Conservation (phyloP, 2,888 invertebrate species). For the Cecidostiba fungosa region DNA sequence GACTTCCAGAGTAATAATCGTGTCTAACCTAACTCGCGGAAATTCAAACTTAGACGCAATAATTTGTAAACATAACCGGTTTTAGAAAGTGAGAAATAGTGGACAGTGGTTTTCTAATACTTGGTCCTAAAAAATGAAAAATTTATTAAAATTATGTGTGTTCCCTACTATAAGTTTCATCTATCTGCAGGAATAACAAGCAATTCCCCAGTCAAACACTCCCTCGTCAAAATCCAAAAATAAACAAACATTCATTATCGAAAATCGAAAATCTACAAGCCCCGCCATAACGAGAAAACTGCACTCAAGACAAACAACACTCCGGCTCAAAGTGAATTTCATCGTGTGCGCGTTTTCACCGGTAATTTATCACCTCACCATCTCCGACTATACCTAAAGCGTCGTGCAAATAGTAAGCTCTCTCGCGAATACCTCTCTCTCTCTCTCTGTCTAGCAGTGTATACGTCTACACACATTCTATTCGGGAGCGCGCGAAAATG, state of each 20-base stretch:
- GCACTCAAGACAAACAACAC: constrained; percentile 2
- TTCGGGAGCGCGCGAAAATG: constrained; percentile 14
- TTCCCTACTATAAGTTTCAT: too few relatives aligned
- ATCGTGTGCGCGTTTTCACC: not conserved
- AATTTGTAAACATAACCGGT: too few relatives aligned
- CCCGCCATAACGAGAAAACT: not conserved
- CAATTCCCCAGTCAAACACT: not conserved
- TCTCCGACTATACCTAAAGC: not conserved
- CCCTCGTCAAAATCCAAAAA: not conserved
- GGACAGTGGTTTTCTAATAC: too few relatives aligned
- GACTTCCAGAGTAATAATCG: too few relatives aligned
- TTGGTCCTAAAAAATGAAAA: too few relatives aligned
- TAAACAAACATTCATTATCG: not conserved
- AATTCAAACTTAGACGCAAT: too few relatives aligned
- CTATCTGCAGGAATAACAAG: too few relatives aligned
- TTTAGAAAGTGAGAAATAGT: too few relatives aligned
- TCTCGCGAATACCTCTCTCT: not conserved
- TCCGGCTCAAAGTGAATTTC: not conserved
- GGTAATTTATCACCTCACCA: not conserved
- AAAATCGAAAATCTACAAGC: not conserved
- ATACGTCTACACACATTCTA: constrained; percentile 7
- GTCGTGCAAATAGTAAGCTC: constrained; percentile 13
- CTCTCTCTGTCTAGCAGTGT: not conserved
- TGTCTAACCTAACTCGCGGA: too few relatives aligned
- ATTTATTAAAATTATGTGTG: too few relatives aligned